A percentile compares a stretch with the other conserved stretches of the same genome.
Conservation (phyloP, 2,113 vertebrate species). For the Mastomys coucha region DNA sequence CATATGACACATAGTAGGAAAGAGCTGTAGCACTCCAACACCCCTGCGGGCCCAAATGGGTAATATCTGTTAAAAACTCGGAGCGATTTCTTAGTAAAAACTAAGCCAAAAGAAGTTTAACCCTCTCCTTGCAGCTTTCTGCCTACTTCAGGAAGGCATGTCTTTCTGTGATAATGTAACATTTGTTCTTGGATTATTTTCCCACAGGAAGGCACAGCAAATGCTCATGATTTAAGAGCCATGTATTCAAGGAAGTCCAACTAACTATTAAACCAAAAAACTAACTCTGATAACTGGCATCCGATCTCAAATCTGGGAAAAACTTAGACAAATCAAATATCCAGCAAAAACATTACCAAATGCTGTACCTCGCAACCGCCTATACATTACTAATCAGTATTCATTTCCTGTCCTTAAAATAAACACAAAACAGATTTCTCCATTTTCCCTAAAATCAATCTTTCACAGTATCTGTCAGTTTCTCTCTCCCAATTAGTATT, state of each 20-base stretch:
- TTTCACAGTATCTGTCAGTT: constrained; percentile 87
- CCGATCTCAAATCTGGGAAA: constrained; percentile 64
- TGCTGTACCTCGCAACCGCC: constrained; percentile 72
- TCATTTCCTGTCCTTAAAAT: constrained; percentile 88
- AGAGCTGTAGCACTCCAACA: neutral
- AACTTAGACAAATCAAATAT: constrained; percentile 80
- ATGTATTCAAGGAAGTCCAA: constrained; percentile 48
- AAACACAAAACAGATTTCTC: constrained; percentile 90
- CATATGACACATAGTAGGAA: neutral
- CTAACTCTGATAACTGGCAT: constrained; percentile 70
- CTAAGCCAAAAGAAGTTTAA: constrained; percentile 50
- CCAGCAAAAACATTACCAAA: constrained; percentile 83
- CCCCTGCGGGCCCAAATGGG: constrained; percentile 44
- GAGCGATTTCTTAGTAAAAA: constrained; percentile 54
- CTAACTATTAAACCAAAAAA: constrained; percentile 55
- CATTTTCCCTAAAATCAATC: constrained; percentile 89
- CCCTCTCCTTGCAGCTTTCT: neutral
- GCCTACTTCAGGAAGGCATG: neutral
- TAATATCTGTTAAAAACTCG: constrained; percentile 39
- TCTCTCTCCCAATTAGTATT: constrained; percentile 89
- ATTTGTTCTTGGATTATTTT: constrained; percentile 38
- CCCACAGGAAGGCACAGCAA: neutral
- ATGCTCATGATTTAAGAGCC: constrained; percentile 42
- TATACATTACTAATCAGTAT: constrained; percentile 87
- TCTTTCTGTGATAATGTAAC: neutral